Conservation (phyloP, 2,888 invertebrate genomes). For the Trachelus troglodyta region DNA sequence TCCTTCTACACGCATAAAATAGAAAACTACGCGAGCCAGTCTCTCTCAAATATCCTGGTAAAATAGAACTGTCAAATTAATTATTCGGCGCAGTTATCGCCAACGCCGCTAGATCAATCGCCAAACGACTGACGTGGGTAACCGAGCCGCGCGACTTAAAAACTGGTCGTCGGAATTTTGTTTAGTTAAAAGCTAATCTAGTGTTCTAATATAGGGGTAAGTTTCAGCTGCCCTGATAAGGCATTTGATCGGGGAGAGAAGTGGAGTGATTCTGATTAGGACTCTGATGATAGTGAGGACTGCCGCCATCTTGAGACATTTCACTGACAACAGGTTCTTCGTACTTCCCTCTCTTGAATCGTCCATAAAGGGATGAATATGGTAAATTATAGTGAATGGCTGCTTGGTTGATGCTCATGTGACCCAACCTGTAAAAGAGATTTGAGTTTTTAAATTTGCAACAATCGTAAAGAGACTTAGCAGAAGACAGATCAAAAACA, state of each 20-base stretch:
- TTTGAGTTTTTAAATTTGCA: background rate
- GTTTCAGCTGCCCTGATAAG: constrained; percentile 66
- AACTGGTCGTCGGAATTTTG: background rate
- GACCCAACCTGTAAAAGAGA: constrained; percentile 76
- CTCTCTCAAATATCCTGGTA: background rate
- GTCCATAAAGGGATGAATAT: constrained; percentile 88
- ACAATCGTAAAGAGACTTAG: background rate
- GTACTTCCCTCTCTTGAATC: constrained; percentile 89
- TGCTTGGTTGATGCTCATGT: constrained; percentile 94
- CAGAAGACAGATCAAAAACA: background rate
- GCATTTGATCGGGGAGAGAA: constrained; percentile 64
- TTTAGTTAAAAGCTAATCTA: constrained; percentile 18
- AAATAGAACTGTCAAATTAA: background rate
- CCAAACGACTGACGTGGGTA: background rate
- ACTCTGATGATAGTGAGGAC: constrained; percentile 59
- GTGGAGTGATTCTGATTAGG: constrained; percentile 64
- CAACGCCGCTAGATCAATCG: background rate
- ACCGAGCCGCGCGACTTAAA: background rate
- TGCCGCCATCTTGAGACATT: constrained; percentile 64
- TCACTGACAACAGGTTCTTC: constrained; percentile 68
- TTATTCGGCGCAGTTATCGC: background rate
- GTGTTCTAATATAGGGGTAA: constrained; percentile 62
- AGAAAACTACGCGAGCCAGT: background rate
- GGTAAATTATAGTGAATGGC: constrained; percentile 92
- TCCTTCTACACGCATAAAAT: background rate